Evolutionary conservation across 1,140 invertebrate genomes (phyloP), one percentile per base, ranked within the genome.

Genomic region (Teleogryllus occipitalis): DNA sequence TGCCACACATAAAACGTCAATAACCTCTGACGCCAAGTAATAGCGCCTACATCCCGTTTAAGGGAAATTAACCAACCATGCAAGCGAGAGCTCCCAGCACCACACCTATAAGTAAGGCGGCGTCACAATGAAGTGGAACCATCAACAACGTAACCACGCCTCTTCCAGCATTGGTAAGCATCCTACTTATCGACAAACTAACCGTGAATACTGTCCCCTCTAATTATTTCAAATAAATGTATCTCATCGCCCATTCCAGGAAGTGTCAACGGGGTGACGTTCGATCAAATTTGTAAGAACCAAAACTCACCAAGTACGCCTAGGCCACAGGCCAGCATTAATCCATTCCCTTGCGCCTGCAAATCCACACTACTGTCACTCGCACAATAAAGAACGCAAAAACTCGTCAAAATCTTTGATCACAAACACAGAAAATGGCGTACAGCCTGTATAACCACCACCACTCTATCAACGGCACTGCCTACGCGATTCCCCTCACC

Each of bases 341-440:
- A 65, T 18, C 54, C 54, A 65, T 65, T 65, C 54, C 10, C 54
- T 65, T 2, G 7, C 54, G 54, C 18, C 18, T 18, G 18, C 54
- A 18, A 65, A 14, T 65, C 18, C 54, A 65, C 54, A 65, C 10
- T 18, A 65, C 54, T 65, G 54, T 65, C 54, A 65, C 54, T 14
- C 2, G 18, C 18, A 65, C 54, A 65, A 65, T 65, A 65, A 65
- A 65, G 10, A 65, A 65, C 7, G 10, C 54, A 65, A 65, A 18
- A 14, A 65, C 10, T 65, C 10, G 18, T 1, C 54, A 18, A 65
- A 65, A 14, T 39, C 27, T 39, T 39, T 39, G 27, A 39, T 10
- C 54, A 65, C 54, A 65, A 65, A 65, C 54, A 65, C 18, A 65
- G 54, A 65, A 65, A 65, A 65, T 65, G 54, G 54, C 54, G 54